Evolutionary conservation across 1,140 invertebrate species (phyloP).

Genomic region (Drosophila pseudoobscura): DNA sequence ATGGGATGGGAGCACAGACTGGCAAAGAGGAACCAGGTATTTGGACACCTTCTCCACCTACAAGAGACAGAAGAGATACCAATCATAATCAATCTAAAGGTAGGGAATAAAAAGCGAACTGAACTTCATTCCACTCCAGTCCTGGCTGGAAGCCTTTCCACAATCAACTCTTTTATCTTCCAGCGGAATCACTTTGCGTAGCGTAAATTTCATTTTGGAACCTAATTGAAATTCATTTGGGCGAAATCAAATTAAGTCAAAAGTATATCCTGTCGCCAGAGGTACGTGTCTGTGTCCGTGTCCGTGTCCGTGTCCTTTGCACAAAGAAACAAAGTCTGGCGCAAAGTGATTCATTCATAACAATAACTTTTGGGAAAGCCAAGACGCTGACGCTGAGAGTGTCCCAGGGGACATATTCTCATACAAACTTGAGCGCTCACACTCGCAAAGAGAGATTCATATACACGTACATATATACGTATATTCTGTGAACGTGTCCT

Average conservation of each 20-base stretch:
- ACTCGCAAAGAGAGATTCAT: neutral
- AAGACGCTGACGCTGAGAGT: constrained; percentile 48
- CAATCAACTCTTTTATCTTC: constrained; percentile 47
- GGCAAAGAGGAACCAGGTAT: neutral
- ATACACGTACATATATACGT: constrained; percentile 41
- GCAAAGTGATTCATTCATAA: constrained; percentile 78
- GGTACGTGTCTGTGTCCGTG: constrained; percentile 52
- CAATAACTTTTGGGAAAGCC: constrained; percentile 56
- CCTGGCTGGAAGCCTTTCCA: neutral
- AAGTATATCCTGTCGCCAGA: constrained; percentile 66
- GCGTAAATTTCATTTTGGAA: constrained; percentile 73
- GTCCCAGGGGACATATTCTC: constrained; percentile 60
- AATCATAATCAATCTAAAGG: constrained; percentile 38
- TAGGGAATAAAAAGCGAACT: constrained; percentile 12
- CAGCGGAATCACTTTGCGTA: constrained; percentile 43
- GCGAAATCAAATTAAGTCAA: constrained; percentile 79
- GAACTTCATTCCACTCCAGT: constrained; percentile 1
- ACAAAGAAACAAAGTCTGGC: neutral
- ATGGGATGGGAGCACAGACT: neutral
- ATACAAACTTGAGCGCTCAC: constrained; percentile 49
- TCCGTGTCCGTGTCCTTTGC: neutral
- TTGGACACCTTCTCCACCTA: no score
- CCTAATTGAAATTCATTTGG: constrained; percentile 81
- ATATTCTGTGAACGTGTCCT: constrained; percentile 61
- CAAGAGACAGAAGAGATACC: constrained; percentile 7